A percentile compares a stretch with the other conserved stretches of the same genome.
These are phyloP conservation scores for Sebastes trivittatus DNA, from an alignment of 2,797 vertebrate genomes.

Conservation along the genomic window DNA sequence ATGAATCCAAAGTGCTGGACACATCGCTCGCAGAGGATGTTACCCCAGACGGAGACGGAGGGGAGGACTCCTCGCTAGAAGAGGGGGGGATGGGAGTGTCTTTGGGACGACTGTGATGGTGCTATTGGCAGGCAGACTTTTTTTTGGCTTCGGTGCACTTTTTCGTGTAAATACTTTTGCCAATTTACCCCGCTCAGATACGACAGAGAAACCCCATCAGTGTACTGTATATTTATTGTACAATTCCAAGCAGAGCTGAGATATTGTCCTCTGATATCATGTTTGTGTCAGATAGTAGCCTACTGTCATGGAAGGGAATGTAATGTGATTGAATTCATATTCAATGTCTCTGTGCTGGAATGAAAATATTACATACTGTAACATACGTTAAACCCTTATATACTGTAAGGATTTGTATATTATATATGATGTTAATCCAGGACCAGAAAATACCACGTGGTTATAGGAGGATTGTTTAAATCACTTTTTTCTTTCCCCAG, in stretches of 20 bases:
- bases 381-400: slow-evolving; percentile 64
- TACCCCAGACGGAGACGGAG: slow-evolving; percentile 51
- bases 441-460: slow-evolving; percentile 48
- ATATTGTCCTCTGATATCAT: slow-evolving; percentile 47
- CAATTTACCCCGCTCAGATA: slow-evolving; percentile 55
- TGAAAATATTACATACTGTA: slow-evolving; percentile 68
- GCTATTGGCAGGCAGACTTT: slow-evolving; percentile 62
- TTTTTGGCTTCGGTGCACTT: slow-evolving; percentile 65
- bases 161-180: slow-evolving; percentile 67
- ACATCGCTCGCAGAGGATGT: slow-evolving; percentile 86
- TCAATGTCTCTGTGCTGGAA: slow-evolving; percentile 66
- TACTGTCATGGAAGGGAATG: slow-evolving; percentile 71
- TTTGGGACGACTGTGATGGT: slow-evolving; percentile 60
- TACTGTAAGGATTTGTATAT: slow-evolving; percentile 66
- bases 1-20: slow-evolving; percentile 97
- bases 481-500: slow-evolving; percentile 14
- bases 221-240: slow-evolving; percentile 83
- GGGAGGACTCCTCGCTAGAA: slow-evolving; percentile 31
- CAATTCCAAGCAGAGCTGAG: slow-evolving; percentile 62
- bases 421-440: slow-evolving; percentile 63
- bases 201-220: slow-evolving; percentile 60
- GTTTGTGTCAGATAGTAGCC: slow-evolving; percentile 59
- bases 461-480: slow-evolving; percentile 33
- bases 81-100: slow-evolving; percentile 4
- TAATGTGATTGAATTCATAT: slow-evolving; percentile 60